Evolutionary conservation across 2,797 vertebrate genomes (phyloP).

Genomic region (Sebastes vulpes): DNA sequence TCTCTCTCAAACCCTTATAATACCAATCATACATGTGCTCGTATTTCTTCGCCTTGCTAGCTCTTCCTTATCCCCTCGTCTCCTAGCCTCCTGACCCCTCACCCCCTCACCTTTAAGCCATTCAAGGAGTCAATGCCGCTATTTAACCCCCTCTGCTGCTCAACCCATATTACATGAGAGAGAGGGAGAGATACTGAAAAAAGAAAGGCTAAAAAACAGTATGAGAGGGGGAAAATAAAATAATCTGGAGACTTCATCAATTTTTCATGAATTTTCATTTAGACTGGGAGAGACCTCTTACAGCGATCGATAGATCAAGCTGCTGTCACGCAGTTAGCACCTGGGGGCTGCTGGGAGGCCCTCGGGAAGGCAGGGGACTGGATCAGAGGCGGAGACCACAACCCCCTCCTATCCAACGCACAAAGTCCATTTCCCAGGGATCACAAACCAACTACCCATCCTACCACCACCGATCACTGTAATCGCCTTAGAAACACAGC

Average conservation of each 20-base stretch:
- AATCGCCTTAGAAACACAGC: constrained; percentile 30
- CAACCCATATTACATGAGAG: constrained; percentile 61
- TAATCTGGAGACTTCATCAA: constrained; percentile 95
- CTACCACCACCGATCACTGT: constrained; percentile 13
- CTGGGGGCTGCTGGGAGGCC: constrained; percentile 89
- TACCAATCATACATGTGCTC: constrained; percentile 34
- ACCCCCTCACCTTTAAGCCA: constrained; percentile 84
- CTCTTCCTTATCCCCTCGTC: constrained; percentile 42
- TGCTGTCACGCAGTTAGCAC: constrained; percentile 95
- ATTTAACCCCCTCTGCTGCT: constrained; percentile 76
- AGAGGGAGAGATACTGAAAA: constrained; percentile 1
- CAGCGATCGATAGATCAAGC: constrained; percentile 97
- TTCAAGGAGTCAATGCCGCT: constrained; percentile 83
- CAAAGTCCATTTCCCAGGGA: constrained; percentile 27
- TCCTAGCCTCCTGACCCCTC: constrained; percentile 79
- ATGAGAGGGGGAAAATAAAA: constrained; percentile 76
- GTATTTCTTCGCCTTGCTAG: constrained; percentile 40
- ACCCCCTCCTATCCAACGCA: constrained; percentile 42
- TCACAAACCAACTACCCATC: constrained; percentile 53
- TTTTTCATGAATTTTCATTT: constrained; percentile 99
- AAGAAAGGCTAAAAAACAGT: constrained; percentile 44
- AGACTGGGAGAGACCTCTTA: constrained; percentile 91
- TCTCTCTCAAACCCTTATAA: constrained; percentile 32
- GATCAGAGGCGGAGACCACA: constrained; percentile 76
- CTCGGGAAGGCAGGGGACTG: constrained; percentile 77